These are phyloP conservation scores for Taurulus bubalis DNA, from an alignment of 2,113 vertebrate genomes.

Conservation along the genomic window DNA sequence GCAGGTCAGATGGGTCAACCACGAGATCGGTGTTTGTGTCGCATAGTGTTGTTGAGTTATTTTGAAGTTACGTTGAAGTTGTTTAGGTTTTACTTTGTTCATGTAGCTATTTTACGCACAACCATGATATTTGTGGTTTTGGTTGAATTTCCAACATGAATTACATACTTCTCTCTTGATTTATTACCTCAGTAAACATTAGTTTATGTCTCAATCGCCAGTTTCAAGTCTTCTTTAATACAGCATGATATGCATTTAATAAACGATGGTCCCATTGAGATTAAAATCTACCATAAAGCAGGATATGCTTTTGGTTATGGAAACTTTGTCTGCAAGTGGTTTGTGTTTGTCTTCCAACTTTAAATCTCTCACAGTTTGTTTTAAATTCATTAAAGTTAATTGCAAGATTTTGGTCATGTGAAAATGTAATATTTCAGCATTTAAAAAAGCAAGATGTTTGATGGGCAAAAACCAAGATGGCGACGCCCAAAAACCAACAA, in stretches of 20 bases:
- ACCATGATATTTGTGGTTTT: background rate
- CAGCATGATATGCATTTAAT: background rate
- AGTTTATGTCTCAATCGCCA: background rate
- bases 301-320: background rate
- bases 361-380: background rate
- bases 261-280: background rate
- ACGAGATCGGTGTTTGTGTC: too few species aligned
- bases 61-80: background rate
- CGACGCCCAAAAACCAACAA: too few species aligned
- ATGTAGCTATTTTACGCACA: background rate
- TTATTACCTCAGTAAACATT: background rate
- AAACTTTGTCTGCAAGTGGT: background rate
- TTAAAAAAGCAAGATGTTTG: background rate
- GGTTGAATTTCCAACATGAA: background rate
- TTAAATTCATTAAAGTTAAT: background rate
- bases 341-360: background rate
- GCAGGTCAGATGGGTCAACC: too few species aligned
- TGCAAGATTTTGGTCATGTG: background rate
- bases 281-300: background rate
- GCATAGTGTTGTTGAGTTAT: background rate
- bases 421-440: background rate
- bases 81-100: background rate
- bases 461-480: background rate
- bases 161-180: background rate
- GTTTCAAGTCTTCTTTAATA: background rate